Percentiles rank a stretch among this genome's conserved stretches.
phyloP scores from a whole-genome alignment of 2,797 vertebrate genomes.

The Heterohyrax brucei region DNA sequence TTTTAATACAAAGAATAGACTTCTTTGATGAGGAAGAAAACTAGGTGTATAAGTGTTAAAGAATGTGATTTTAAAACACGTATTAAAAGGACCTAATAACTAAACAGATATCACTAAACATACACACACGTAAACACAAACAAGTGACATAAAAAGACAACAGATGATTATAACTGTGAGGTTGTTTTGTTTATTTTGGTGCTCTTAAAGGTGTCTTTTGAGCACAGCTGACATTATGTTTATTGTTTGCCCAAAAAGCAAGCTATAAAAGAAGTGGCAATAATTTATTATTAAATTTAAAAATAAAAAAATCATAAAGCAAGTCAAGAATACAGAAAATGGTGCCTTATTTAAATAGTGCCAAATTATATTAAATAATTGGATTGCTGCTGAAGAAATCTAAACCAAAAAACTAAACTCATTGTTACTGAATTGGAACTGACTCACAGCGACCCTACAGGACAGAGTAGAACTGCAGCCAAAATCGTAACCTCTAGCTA shows the following conservation, averaged over 20 bases:
- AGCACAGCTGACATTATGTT: not conserved
- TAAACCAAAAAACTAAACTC: too few relatives aligned
- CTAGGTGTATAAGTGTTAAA: not conserved
- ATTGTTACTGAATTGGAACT: too few relatives aligned
- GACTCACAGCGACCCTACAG: too few relatives aligned
- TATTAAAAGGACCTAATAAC: not conserved
- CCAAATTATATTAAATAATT: not conserved
- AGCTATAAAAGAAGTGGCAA: slow-evolving; percentile 3
- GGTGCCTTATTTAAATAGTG: not conserved
- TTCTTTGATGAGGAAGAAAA: not conserved
- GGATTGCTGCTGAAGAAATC: not conserved
- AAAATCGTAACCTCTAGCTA: not conserved
- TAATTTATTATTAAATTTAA: not conserved
- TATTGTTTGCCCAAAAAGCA: not conserved
- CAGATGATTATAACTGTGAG: not conserved
- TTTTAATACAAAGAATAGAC: not conserved
- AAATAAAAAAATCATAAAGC: slow-evolving; percentile 23
- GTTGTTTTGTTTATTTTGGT: not conserved
- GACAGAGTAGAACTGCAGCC: too few relatives aligned
- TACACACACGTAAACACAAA: not conserved
- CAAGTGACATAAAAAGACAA: not conserved
- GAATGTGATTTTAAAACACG: not conserved
- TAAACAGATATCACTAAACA: not conserved
- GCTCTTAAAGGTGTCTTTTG: not conserved
- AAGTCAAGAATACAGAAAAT: not conserved